Conservation (phyloP, 2,888 invertebrate genomes). For the Cephus sareptanus region DNA sequence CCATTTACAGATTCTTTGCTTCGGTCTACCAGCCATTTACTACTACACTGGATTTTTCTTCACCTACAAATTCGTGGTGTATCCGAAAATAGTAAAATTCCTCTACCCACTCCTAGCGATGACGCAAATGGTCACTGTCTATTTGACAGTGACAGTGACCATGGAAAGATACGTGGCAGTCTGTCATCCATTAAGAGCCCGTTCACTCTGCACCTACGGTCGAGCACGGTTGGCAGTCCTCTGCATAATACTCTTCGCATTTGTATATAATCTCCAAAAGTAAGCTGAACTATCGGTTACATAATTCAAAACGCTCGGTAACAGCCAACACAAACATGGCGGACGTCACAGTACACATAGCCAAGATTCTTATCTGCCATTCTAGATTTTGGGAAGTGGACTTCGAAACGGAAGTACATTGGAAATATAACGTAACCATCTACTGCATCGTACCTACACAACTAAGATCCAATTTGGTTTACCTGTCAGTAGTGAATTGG, state of each 20-base stretch:
- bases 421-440: constrained; percentile 70
- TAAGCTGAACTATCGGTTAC: constrained; percentile 28
- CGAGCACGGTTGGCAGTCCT: constrained; percentile 87
- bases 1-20: constrained; percentile 70
- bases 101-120: constrained; percentile 87
- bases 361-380: neutral
- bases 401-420: constrained; percentile 60
- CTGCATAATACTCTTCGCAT: constrained; percentile 82
- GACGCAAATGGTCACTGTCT: constrained; percentile 93
- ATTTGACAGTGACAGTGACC: constrained; percentile 90
- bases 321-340: too few species aligned
- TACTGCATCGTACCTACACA: constrained; percentile 79
- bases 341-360: neutral
- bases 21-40: constrained; percentile 88
- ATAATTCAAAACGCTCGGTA: too few species aligned
- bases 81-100: constrained; percentile 83
- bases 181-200: constrained; percentile 88
- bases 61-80: constrained; percentile 82
- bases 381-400: constrained; percentile 77
- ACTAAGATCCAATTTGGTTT: constrained; percentile 77
- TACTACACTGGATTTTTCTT: constrained; percentile 83
- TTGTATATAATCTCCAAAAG: constrained; percentile 85
- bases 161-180: constrained; percentile 95
- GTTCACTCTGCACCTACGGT: constrained; percentile 91
- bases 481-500: constrained; percentile 90